Evolutionary conservation across 2,888 invertebrate genomes (phyloP), one percentile per base, ranked within the genome.

Genomic region (Eugnorisma glareosa): DNA sequence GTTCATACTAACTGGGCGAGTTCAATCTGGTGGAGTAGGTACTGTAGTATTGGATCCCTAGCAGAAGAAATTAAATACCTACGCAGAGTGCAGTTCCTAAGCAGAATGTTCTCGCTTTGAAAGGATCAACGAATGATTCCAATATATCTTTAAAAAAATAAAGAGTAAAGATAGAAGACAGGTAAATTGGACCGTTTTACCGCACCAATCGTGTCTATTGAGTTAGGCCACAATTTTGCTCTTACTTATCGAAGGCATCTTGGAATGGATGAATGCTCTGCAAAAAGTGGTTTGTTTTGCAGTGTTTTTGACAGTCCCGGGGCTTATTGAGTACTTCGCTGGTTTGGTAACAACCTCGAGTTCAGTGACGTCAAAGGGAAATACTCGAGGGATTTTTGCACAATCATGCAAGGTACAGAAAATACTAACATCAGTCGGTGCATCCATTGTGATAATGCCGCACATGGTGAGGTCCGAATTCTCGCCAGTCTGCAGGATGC

Each of bases 391-490:
- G 18, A 18, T 31, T 59, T 21, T 35, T 35, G 61, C 35, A 35
- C 21, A 31, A 21, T 11, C 35, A 35, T 61, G 35, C 4, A 21
- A 61, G 35, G 5, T 1, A n/a, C n/a, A 8, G 64, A 40, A 18
- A 43, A 21, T 45, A 83, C 89, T 90, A 31, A 93, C 93, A 82
- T 89, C 79, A 59, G 75, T 48, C 7, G 90, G 87, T 10, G 83
- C 45, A 0, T 89, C 86, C 21, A 92, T 72, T 3, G 73, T 79
- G 45, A 95, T 88, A 64, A 95, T 90, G 35, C 88, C 90, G 77
- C 95, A 95, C n/a, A 95, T 90, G 0, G 92, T 92, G 24, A 92
- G 88, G 67, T 94, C 86, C 0, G 85, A 75, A 28, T 92, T 93
- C 28, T 93, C 92, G 0, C 94, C 95, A 0, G 91, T 90, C 57